Evolutionary conservation across 2,797 vertebrate species (phyloP), one percentile per base, ranked within the genome.

Genomic region (Cottoperca gobio): DNA sequence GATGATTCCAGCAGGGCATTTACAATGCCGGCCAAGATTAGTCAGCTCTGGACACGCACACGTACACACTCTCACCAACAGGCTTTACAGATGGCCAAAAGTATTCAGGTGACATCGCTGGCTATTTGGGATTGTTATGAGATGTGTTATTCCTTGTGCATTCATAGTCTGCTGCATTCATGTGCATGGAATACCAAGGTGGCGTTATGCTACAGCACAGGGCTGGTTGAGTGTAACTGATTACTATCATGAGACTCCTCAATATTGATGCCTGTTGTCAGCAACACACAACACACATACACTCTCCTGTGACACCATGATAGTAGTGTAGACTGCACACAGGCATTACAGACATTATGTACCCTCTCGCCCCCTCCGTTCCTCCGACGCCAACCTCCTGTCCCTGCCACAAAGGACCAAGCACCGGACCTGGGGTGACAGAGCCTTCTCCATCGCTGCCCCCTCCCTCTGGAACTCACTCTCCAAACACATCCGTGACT

Each of bases 1-100:
- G 79, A 88, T 82, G 71, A 86, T 84, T 86, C 85, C 76, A 71
- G 75, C n/a, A 6, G 74, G 63, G 50, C 50, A 35, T 76, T 78
- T 69, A 72, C 58, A 74, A 73, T 77, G 76, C 13, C 24, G 19
- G 53, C 63, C 70, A 77, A 73, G 69, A 88, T 86, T 78, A 86
- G 61, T 78, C 73, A 78, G 76, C 55, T 19, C 42, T 71, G 54
- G 33, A 78, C 67, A 71, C 46, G 60, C 46, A 45, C 45, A 59
- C 62, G 48, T 19, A 11, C 35, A 31, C 46, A 45, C 24, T 26
- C 33, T 52, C 28, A 54, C 53, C 39, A 61, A 33, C 60, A 49
- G 55, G 35, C 65, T 73, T 63, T 83, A 74, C 82, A 88, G 73
- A 81, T 78, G 75, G 57, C 40, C 45, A 61, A 49, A 62, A 21